Evolutionary conservation across 2,888 invertebrate genomes (phyloP).

Genomic region (Agrochola litura): DNA sequence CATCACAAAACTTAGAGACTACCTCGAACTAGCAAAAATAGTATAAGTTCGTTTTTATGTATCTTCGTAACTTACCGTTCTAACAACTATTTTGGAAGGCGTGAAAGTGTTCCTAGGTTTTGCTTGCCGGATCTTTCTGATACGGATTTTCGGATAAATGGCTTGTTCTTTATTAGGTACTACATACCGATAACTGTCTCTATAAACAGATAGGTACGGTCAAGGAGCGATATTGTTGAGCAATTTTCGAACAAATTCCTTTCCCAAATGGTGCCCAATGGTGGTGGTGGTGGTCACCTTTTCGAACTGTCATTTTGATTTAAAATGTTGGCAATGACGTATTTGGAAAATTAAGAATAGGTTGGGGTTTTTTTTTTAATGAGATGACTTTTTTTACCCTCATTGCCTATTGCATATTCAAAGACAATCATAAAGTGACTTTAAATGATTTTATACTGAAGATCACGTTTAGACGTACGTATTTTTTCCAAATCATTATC

Average conservation of each 20-base stretch:
- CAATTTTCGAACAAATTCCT: not conserved
- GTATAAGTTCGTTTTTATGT: constrained; percentile 29
- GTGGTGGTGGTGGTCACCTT: no score
- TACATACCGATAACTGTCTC: not conserved
- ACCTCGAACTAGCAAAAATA: constrained; percentile 12
- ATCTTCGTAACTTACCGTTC: not conserved
- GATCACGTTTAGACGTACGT: no score
- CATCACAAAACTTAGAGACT: constrained; percentile 18
- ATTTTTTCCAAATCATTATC: no score
- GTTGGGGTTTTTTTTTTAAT: no score
- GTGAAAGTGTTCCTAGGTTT: not conserved
- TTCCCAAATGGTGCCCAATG: no score
- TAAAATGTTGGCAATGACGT: not conserved
- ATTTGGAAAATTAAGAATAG: not conserved
- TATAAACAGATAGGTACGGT: not conserved
- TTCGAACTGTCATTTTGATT: not conserved
- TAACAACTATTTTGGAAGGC: not conserved
- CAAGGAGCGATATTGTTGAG: not conserved
- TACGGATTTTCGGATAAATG: not conserved
- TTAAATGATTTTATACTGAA: no score
- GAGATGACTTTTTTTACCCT: no score
- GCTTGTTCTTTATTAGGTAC: not conserved
- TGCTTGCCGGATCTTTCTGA: not conserved
- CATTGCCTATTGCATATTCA: no score
- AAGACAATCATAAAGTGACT: no score